Evolutionary conservation across 2,888 invertebrate species (phyloP).

Genomic region (Apodemia zela): DNA sequence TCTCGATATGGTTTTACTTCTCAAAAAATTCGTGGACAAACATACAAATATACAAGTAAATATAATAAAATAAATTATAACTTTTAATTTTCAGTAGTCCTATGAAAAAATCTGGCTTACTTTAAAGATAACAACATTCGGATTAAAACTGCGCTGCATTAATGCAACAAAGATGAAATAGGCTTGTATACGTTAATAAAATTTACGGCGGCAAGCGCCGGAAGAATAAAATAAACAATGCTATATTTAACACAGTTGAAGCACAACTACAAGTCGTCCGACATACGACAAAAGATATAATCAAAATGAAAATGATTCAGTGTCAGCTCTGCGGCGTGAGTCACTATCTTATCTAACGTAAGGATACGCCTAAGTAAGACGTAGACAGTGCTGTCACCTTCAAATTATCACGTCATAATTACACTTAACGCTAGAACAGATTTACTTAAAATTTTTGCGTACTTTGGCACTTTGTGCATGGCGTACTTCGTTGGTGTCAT

Average conservation of each 20-base stretch:
- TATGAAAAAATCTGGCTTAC: not conserved
- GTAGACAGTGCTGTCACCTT: not conserved
- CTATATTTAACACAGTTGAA: slow-evolving; percentile 52
- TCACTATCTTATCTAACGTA: slow-evolving; percentile 8
- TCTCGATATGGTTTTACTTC: no score
- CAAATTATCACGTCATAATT: not conserved
- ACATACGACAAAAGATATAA: slow-evolving; percentile 15
- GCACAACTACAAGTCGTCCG: slow-evolving; percentile 18
- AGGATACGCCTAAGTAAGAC: slow-evolving; percentile 1
- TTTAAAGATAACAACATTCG: not conserved
- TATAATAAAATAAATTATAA: not conserved
- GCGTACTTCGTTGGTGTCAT: no score
- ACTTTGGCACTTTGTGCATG: no score
- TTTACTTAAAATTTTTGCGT: no score
- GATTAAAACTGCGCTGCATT: slow-evolving; percentile 21
- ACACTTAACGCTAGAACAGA: not conserved
- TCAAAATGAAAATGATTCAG: slow-evolving; percentile 11
- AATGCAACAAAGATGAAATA: slow-evolving; percentile 29
- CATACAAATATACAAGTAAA: no score
- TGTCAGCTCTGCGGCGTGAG: slow-evolving; percentile 16
- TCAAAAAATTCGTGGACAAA: no score
- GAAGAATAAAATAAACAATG: slow-evolving; percentile 59
- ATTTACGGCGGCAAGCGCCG: slow-evolving; percentile 54
- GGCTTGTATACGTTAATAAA: slow-evolving; percentile 43
- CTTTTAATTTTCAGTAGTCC: not conserved